These are phyloP conservation scores for Aegithalos caudatus DNA, from an alignment of 2,113 vertebrate species.

Conservation along the genomic window DNA sequence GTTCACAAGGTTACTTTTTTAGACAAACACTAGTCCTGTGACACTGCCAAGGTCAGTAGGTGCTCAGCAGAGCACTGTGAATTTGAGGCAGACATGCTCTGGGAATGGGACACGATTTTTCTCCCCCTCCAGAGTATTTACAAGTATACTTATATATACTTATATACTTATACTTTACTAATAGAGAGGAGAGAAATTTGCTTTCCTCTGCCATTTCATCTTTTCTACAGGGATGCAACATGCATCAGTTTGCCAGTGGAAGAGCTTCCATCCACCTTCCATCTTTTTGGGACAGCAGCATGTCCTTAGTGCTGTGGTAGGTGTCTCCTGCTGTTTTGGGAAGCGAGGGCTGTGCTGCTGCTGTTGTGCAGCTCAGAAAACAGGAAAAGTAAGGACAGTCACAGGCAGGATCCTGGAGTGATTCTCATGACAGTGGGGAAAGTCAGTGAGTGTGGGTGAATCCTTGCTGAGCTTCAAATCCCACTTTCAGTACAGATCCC, in stretches of 20 bases:
- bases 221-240: not conserved
- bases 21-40: slow-evolving; percentile 28
- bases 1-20: slow-evolving; percentile 39
- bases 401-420: not conserved
- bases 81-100: not conserved
- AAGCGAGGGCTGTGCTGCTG: not conserved
- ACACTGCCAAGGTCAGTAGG: slow-evolving; percentile 35
- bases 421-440: not conserved
- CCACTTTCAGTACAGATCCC: no score
- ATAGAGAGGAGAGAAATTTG: not conserved
- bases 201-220: not conserved
- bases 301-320: not conserved
- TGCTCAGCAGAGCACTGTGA: slow-evolving; percentile 6
- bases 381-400: not conserved
- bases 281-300: not conserved
- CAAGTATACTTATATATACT: no score
- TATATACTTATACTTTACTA: no score
- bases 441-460: not conserved
- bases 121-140: not conserved
- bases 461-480: not conserved
- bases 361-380: not conserved
- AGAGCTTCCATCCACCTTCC: not conserved
- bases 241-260: not conserved
- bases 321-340: not conserved
- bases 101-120: not conserved